Evolutionary conservation across 2,113 vertebrate species (phyloP), one percentile per base, ranked within the genome.

Genomic region (Ctenodactylus gundi): DNA sequence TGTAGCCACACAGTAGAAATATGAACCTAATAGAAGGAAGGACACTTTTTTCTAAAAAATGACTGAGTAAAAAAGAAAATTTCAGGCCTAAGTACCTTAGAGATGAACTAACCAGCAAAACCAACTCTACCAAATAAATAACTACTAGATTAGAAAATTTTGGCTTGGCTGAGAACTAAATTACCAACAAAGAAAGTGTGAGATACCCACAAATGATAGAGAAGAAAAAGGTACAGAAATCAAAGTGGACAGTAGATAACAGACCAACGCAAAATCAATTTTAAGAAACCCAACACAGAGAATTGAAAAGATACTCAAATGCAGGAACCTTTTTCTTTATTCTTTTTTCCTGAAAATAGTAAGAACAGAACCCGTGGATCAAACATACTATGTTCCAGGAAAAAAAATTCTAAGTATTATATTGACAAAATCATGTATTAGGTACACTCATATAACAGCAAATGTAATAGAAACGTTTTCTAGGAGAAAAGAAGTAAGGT

Each of bases 101-200:
- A 51, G 93, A 85, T 46, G 92, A 83, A 18, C 49, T 60, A 8
- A 90, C 62, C 91, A 70, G 31, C 18, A 88, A 94, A 93, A 55
- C 34, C 29, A 93, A 95, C n/a, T n/a, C n/a, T n/a, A 80, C 11
- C 27, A 49, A 87, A 88, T 4, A 7, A 39, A 53, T 65, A 58
- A 57, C 29, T 51, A 49, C 23, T 82, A 82, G 62, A 85, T 78
- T 68, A 85, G 20, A 14, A 88, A 88, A 21, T n/a, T 41, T 18
- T 67, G 55, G 83, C 23, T 88, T 88, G 29, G 7, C 2, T 68
- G 18, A 83, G 85, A 85, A 92, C 10, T 17, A 92, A 57, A 94
- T 92, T 20, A 64, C 12, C 51, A 90, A 57, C 8, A 88, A 89
- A 89, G 55, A 84, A 72, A 1, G 6, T 72, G 39, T 90, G 36